These are phyloP conservation scores for Lutraria rhynchaena DNA, from an alignment of 1,140 invertebrate genomes.

Conservation along the genomic window DNA sequence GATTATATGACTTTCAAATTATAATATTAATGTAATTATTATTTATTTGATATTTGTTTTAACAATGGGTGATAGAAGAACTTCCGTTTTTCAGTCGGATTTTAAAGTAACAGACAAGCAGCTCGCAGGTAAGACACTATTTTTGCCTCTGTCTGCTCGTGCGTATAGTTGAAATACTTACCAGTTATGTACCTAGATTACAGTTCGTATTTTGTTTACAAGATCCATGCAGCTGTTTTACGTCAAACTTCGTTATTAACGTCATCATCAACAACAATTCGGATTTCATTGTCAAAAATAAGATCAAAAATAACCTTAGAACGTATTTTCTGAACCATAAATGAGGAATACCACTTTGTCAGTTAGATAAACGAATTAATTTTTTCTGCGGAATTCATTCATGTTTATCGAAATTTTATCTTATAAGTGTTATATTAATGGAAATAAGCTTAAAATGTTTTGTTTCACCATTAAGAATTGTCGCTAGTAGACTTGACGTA, in stretches of 20 bases:
- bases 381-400: too few relatives aligned
- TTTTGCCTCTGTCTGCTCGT: not conserved
- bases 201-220: not conserved
- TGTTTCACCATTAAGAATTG: too few relatives aligned
- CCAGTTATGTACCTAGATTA: not conserved
- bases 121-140: slow-evolving; percentile 64
- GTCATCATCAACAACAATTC: not conserved
- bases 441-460: too few relatives aligned
- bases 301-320: not conserved
- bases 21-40: too few relatives aligned
- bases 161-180: too few relatives aligned
- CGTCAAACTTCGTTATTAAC: not conserved
- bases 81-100: slow-evolving; percentile 63
- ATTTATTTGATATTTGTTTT: not conserved
- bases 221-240: not conserved
- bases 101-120: slow-evolving; percentile 71
- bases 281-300: not conserved
- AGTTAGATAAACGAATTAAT: too few relatives aligned
- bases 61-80: slow-evolving; percentile 30
- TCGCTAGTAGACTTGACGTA: too few relatives aligned
- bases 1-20: too few relatives aligned
- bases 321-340: too few relatives aligned
- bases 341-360: too few relatives aligned
- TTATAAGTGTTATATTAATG: too few relatives aligned
- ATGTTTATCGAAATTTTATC: too few relatives aligned